Conservation (phyloP, 2,888 invertebrate genomes). For the Xestobium rufovillosum region DNA sequence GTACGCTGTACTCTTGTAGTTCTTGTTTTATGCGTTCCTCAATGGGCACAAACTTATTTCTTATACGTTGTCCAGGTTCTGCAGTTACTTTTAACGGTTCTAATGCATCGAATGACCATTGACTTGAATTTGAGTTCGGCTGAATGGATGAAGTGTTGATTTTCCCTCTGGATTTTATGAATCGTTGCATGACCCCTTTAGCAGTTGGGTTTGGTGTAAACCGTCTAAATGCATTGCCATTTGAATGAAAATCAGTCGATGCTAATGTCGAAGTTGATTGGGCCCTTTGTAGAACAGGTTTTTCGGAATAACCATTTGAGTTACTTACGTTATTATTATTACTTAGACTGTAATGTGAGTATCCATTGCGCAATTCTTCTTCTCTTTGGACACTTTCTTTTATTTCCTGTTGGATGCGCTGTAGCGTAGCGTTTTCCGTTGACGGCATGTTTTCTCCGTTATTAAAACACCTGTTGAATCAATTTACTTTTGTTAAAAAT, state of each 20-base stretch:
- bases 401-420: constrained; percentile 83
- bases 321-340: constrained; percentile 46
- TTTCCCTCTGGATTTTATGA: constrained; percentile 73
- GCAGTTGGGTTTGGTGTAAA: constrained; percentile 50
- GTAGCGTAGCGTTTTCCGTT: constrained; percentile 57
- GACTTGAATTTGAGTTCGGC: constrained; percentile 25
- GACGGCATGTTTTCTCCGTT: constrained; percentile 20
- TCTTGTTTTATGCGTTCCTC: constrained; percentile 83
- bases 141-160: constrained; percentile 40
- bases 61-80: constrained; percentile 52
- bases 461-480: constrained; percentile 3
- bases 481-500: too few species aligned
- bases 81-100: constrained; percentile 38
- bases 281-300: background rate
- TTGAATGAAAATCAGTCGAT: too few species aligned
- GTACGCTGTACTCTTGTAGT: constrained; percentile 70
- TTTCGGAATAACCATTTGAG: constrained; percentile 34
- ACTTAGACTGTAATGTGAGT: constrained; percentile 39
- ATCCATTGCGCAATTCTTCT: constrained; percentile 63
- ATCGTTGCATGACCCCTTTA: constrained; percentile 79
- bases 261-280: background rate
- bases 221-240: constrained; percentile 48
- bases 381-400: constrained; percentile 79
- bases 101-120: constrained; percentile 28
- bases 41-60: constrained; percentile 75